Conservation (phyloP, 37 sponge, comb jelly and placozoan genomes). For the Spongia lamella region DNA sequence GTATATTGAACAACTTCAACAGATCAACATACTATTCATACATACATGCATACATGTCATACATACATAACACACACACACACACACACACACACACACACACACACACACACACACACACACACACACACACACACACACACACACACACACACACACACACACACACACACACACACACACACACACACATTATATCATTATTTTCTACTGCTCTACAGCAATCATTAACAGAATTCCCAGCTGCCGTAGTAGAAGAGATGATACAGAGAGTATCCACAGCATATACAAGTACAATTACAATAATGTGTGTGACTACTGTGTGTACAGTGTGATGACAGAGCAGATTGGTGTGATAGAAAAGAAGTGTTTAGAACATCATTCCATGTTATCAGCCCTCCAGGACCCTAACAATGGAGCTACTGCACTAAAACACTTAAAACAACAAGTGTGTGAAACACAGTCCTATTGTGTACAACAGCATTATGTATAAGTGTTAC, state of each 20-base stretch:
- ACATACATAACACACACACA: conserved; percentile 17
- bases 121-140: too few species aligned
- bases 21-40: too few species aligned
- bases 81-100: too few species aligned
- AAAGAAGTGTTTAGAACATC: conserved; percentile 21
- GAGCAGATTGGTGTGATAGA: conserved; percentile 3
- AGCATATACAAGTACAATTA: conserved; percentile 32
- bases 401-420: conserved; percentile 52
- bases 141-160: too few species aligned
- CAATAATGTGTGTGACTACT: not conserved
- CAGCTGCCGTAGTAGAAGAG: conserved; percentile 5
- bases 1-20: too few species aligned
- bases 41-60: too few species aligned
- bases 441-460: conserved; percentile 55
- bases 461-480: not conserved
- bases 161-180: too few species aligned
- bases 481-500: not conserved
- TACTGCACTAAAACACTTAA: conserved; percentile 75
- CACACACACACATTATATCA: too few species aligned
- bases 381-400: conserved; percentile 26
- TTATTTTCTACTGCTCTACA: not conserved
- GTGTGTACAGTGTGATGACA: not conserved
- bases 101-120: too few species aligned
- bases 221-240: conserved; percentile 15
- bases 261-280: conserved; percentile 16